A percentile compares a stretch with the other conserved stretches of the same genome.
These are phyloP conservation scores for Erannis defoliaria DNA, from an alignment of 2,888 invertebrate species.

Conservation along the genomic window DNA sequence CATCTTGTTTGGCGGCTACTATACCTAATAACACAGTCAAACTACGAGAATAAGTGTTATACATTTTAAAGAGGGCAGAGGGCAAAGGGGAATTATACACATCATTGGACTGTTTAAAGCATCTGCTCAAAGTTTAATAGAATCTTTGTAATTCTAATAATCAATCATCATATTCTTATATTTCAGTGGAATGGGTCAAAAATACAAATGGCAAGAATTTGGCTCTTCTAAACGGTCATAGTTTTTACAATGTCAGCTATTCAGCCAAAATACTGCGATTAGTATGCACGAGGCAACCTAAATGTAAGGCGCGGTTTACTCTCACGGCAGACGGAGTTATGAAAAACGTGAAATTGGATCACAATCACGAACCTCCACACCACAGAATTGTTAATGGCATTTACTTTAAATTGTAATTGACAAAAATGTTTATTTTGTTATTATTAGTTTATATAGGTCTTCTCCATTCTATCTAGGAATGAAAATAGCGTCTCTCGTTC, in stretches of 20 bases:
- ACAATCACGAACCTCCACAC: constrained; percentile 32
- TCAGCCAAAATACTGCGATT: background rate
- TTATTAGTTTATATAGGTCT: no score
- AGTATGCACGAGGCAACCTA: constrained; percentile 1
- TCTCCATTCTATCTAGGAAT: no score
- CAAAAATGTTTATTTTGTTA: no score
- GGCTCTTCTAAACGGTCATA: constrained; percentile 13
- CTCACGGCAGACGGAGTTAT: constrained; percentile 18
- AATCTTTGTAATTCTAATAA: no score
- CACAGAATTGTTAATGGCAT: constrained; percentile 27
- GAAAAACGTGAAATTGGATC: constrained; percentile 20
- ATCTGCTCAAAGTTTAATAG: no score
- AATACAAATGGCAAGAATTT: constrained; percentile 22
- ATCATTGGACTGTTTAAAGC: no score
- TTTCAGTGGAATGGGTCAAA: constrained; percentile 17
- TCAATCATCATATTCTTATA: background rate
- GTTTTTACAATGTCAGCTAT: constrained; percentile 3
- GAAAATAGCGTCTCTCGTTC: no score
- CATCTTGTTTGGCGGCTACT: no score
- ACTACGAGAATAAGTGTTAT: no score
- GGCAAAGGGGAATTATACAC: no score
- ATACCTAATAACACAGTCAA: no score
- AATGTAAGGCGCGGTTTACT: constrained; percentile 43
- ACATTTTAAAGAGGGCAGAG: no score
- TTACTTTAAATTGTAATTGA: constrained; percentile 8